Base-by-base conservation (phyloP, 2,113 vertebrate species). In the Pitta sordida region DNA sequence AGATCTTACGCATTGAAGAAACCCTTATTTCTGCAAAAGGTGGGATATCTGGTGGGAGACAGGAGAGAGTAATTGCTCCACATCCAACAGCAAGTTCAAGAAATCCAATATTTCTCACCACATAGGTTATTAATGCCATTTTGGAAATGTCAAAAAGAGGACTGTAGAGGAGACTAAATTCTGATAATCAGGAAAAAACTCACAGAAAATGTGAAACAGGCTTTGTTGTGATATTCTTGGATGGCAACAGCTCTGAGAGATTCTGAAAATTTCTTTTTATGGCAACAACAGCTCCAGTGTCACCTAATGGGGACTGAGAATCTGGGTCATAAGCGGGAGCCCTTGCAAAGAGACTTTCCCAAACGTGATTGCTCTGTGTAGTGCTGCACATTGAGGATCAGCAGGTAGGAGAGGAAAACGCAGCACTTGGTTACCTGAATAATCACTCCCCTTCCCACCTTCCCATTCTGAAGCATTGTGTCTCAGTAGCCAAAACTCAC, bases 231-330 rank as follows among this genome's bases (percentile, higher is more conserved):
- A 27, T 81, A 74, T 82, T 84, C 77, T 74, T 63, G 52, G 69
- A 46, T 4, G 6, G 29, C 36, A 70, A 36, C 60, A 44, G 16
- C 52, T 93, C 83, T 55, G 30, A 73, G 53, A 78, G 39, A 21
- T 46, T 46, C 59, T 15, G 11, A 88, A 86, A 32, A 46, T 51
- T 92, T 74, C 81, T 86, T 94, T 94, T 89, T 82, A 89, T 82
- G 89, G 76, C 64, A 92, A 27, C 32, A 41, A 17, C 23, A 34
- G 30, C 36, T 74, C 39, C 46, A 60, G 49, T 48, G 49, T 80
- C 80, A 88, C 36, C 56, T 78, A 84, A 91, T 23, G n/a, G 43
- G 64, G 36, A 63, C 76, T 74, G 56, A 83, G 60, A 92, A 93
- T 92, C 70, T 75, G 86, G 91, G 86, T 93, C 86, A 52, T 18